phyloP scores from a whole-genome alignment of 1,140 invertebrate genomes.

The Drosophila subobscura region DNA sequence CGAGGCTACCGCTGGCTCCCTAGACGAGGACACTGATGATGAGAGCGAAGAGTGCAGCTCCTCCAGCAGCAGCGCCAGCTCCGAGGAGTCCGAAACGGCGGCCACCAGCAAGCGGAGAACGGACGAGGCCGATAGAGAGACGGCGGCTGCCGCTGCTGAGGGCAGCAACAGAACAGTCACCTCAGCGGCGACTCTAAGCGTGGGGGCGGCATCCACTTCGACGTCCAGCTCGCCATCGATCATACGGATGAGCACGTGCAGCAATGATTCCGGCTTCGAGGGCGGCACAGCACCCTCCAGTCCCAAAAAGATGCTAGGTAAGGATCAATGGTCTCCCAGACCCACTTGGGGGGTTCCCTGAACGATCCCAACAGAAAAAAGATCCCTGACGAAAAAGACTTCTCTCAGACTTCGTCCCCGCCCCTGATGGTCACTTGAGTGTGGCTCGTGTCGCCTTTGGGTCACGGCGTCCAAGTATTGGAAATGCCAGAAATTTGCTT shows the following conservation, averaged over 20 bases:
- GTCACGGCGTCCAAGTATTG: slow-evolving; percentile 7
- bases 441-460: slow-evolving; percentile 42
- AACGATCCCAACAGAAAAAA: not conserved
- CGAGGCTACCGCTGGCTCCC: slow-evolving; percentile 29
- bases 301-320: slow-evolving; percentile 84
- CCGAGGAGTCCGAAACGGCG: slow-evolving; percentile 53
- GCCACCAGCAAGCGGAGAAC: slow-evolving; percentile 3
- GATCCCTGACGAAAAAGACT: not conserved
- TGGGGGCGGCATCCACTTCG: slow-evolving; percentile 8
- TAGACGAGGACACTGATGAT: slow-evolving; percentile 66
- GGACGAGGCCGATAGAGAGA: too few relatives aligned
- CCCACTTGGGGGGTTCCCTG: not conserved
- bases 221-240: slow-evolving; percentile 57
- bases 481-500: slow-evolving; percentile 24
- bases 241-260: slow-evolving; percentile 83
- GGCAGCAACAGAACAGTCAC: too few relatives aligned
- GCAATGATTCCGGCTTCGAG: slow-evolving; percentile 83
- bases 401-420: slow-evolving; percentile 8
- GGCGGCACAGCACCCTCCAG: slow-evolving; percentile 83
- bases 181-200: slow-evolving; percentile 14
- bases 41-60: slow-evolving; percentile 74
- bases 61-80: slow-evolving; percentile 44
- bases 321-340: slow-evolving; percentile 23
- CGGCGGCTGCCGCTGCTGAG: too few relatives aligned
- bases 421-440: slow-evolving; percentile 31